phyloP scores from a whole-genome alignment of 1,140 invertebrate species.

The Diabrotica virgifera region DNA sequence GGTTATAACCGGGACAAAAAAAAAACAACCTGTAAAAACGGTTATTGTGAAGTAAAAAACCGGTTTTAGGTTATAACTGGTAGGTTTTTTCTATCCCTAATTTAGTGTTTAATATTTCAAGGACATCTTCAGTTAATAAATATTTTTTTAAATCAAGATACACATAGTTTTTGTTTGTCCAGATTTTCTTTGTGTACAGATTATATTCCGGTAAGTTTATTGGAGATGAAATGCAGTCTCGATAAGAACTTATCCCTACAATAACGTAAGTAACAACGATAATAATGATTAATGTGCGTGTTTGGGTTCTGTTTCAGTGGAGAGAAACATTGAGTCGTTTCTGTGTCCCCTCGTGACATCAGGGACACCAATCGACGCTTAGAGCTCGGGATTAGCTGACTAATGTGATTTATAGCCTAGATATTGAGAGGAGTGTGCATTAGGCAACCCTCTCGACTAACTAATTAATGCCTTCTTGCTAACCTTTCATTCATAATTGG shows the following conservation, averaged over 20 bases:
- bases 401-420: constrained; percentile 45
- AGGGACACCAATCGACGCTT: constrained; percentile 26
- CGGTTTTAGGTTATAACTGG: too few species aligned
- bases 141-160: too few species aligned
- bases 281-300: neutral
- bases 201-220: too few species aligned
- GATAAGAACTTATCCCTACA: neutral
- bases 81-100: too few species aligned
- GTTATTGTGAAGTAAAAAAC: too few species aligned
- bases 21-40: too few species aligned
- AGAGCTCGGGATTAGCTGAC: constrained; percentile 39
- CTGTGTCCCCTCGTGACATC: constrained; percentile 18
- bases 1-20: too few species aligned
- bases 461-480: constrained; percentile 47
- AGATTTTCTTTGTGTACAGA: too few species aligned
- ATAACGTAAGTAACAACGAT: neutral
- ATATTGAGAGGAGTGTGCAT: constrained; percentile 43
- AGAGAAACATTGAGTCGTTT: constrained; percentile 2
- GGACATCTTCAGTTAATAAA: too few species aligned
- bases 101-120: too few species aligned
- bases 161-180: too few species aligned
- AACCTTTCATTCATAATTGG: constrained; percentile 49
- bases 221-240: neutral
- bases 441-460: constrained; percentile 38
- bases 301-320: constrained; percentile 1